Evolutionary conservation across 2,888 invertebrate genomes (phyloP).

Genomic region (Lycia hirtaria): DNA sequence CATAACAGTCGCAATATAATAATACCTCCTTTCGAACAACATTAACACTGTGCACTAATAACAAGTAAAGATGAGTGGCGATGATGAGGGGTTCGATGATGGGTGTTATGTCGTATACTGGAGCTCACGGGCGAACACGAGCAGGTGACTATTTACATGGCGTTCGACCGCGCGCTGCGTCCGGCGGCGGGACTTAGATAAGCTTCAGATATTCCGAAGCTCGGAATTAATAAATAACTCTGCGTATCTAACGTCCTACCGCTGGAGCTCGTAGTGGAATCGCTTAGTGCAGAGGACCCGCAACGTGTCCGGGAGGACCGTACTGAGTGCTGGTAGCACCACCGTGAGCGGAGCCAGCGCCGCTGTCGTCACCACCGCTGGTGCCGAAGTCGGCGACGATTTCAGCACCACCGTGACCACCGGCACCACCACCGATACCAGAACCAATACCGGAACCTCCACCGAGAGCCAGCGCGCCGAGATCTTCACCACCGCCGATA

Average conservation of each 20-base stretch:
- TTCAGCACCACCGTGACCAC: conserved; percentile 65
- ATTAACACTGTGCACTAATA: conserved; percentile 83
- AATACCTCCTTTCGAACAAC: conserved; percentile 74
- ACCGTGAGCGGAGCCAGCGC: conserved; percentile 60
- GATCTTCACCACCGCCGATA: conserved; percentile 60
- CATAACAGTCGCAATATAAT: conserved; percentile 80
- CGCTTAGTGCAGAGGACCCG: conserved; percentile 78
- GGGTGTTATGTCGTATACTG: conserved; percentile 46
- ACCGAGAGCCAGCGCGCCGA: conserved; percentile 58
- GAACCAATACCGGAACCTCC: conserved; percentile 56
- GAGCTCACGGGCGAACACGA: conserved; percentile 59
- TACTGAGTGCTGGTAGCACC: conserved; percentile 80
- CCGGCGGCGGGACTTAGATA: conserved; percentile 48
- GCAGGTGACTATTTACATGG: conserved; percentile 74
- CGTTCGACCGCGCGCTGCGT: conserved; percentile 58
- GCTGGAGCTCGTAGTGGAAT: conserved; percentile 48
- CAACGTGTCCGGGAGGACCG: conserved; percentile 81
- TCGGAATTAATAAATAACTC: conserved; percentile 63
- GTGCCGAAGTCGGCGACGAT: conserved; percentile 66
- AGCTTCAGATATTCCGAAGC: conserved; percentile 18
- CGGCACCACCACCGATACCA: conserved; percentile 47
- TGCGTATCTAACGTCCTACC: conserved; percentile 58
- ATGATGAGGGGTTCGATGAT: conserved; percentile 62
- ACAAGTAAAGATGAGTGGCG: conserved; percentile 75
- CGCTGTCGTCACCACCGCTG: conserved; percentile 61